A percentile compares a stretch with the other conserved stretches of the same genome.
Conservation (phyloP, 1,140 invertebrate genomes). For the Phocides pigmalion region DNA sequence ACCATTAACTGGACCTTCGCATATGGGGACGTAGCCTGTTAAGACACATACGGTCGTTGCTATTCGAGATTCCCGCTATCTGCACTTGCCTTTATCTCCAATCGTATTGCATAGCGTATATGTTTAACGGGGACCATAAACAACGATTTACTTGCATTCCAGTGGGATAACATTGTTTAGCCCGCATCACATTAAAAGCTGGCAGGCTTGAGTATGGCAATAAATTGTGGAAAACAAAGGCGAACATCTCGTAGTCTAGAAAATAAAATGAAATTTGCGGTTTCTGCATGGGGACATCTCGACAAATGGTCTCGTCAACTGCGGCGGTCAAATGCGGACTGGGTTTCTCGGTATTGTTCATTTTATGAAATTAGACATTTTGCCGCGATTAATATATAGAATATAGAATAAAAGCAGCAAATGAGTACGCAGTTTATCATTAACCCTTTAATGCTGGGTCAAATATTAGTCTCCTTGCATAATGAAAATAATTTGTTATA, state of each 20-base stretch:
- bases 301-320: constrained; percentile 53
- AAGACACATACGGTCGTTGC: constrained; percentile 20
- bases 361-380: constrained; percentile 12
- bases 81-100: constrained; percentile 17
- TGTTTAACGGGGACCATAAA: constrained; percentile 41
- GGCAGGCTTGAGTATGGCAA: constrained; percentile 51
- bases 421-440: no score
- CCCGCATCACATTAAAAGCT: constrained; percentile 57
- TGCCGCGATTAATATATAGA: not conserved
- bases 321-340: constrained; percentile 11
- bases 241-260: constrained; percentile 40
- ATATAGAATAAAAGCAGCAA: no score
- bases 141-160: constrained; percentile 42
- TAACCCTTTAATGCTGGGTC: no score
- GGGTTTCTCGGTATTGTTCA: not conserved
- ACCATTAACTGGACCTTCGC: constrained; percentile 60
- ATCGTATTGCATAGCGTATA: constrained; percentile 27
- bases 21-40: constrained; percentile 30
- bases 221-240: constrained; percentile 70
- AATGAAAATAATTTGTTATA: no score
- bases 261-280: constrained; percentile 67
- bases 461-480: no score
- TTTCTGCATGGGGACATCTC: constrained; percentile 37
- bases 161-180: constrained; percentile 50
- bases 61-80: constrained; percentile 38